Evolutionary conservation across 2,797 vertebrate species (phyloP), one percentile per base, ranked within the genome.

Genomic region (Smutsia gigantea): DNA sequence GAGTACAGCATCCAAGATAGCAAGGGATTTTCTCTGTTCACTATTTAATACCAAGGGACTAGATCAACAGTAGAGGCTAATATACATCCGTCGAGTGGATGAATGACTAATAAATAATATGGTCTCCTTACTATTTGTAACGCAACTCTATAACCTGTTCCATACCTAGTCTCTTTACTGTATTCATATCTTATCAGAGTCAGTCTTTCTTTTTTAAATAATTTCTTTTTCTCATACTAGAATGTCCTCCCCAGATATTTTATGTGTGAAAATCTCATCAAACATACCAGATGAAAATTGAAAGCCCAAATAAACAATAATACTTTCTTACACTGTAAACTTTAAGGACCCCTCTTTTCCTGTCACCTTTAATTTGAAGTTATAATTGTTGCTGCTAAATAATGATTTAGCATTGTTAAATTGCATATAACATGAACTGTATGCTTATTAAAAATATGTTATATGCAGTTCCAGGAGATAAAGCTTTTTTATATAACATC

Each of bases 291-390:
- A 81, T 81, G 15, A 77, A 88, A 90, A 37, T 7, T 85, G 31
- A 34, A 88, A 74, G 14, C 53, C 12, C 39, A 86, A 69, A 77
- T 87, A 69, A 89, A 87, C 6, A 1, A 5, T 68, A 55, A 71
- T 4, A 57, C 0, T 4, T 39, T 55, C 6, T 77, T 69, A n/a
- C 1, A 37, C 1, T 31, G 5, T 31, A 21, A 5, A 1, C 5
- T 8, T 71, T 72, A 39, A 23, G 5, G 34, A 29, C 11, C 1
- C 7, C 7, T 78, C 46, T 91, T 85, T 39, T 42, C 4, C 34
- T 46, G 19, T 74, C 51, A 89, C 34, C 1, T 63, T 94, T 86
- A 72, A 64, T 78, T 96, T 90, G 2, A 61, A 88, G 27, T 84
- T 94, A 57, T 63, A 88, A n/a, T 85, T 84, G 10, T 68, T 94